phyloP scores from a whole-genome alignment of 2,113 vertebrate genomes.

The Pitta sordida region DNA sequence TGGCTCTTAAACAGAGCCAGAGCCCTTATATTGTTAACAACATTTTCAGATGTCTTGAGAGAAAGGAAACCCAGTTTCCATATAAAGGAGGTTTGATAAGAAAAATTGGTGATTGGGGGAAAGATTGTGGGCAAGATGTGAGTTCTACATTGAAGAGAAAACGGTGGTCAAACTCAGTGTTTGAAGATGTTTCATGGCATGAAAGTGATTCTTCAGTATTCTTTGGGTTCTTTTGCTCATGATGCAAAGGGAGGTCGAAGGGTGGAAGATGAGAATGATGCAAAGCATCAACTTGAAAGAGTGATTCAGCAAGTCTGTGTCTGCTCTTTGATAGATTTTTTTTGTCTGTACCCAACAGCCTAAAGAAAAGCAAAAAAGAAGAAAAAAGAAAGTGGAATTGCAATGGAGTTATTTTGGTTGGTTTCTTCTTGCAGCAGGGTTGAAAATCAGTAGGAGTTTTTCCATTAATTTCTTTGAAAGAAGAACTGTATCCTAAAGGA shows the following conservation, averaged over 20 bases:
- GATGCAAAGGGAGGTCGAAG: background rate
- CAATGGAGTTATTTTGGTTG: background rate
- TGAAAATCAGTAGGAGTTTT: constrained; percentile 27
- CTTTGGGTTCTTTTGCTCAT: too few relatives aligned
- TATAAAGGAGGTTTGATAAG: background rate
- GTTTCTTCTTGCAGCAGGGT: background rate
- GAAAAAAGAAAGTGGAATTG: background rate
- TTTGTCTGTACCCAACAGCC: background rate
- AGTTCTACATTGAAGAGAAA: background rate
- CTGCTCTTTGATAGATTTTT: background rate
- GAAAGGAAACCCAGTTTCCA: background rate
- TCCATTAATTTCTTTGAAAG: constrained; percentile 9
- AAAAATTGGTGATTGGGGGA: background rate
- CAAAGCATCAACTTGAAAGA: background rate
- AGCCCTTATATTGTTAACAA: background rate
- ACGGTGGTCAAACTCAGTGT: background rate
- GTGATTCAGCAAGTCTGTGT: background rate
- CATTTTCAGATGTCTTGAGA: background rate
- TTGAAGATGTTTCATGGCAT: background rate
- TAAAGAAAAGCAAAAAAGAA: background rate
- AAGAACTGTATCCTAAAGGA: background rate
- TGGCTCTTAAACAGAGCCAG: background rate
- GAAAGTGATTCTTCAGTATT: background rate
- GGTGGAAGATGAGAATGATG: background rate
- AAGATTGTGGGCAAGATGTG: background rate